Evolutionary conservation across 2,113 vertebrate species (phyloP), one percentile per base, ranked within the genome.

Genomic region (Xiphias gladius): DNA sequence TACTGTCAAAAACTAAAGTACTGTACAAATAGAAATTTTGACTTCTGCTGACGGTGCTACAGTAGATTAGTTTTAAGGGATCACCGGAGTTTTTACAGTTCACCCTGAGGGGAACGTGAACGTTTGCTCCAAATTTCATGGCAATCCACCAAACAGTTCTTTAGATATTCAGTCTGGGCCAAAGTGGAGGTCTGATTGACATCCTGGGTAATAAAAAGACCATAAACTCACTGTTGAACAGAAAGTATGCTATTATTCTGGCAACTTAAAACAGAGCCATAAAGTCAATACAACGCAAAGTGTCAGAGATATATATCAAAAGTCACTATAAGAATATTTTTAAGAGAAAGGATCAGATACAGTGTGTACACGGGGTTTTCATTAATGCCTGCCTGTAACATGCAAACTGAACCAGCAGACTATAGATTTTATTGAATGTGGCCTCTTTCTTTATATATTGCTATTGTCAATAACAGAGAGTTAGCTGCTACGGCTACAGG

Each of bases 71-170:
- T 4, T 37, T 61, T 52, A 35, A 76, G 48, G 48, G 68, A 70
- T 84, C 32, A 19, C 46, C 16, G 65, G 24, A 32, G 79, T 68
- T 80, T 85, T 80, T 22, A 52, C 66, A 59, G 62, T 72, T 79
- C 66, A 69, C 62, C 72, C 76, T 58, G 55, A 59, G 62, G 75
- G 79, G 71, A 22, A 59, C 39, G 54, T 73, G 59, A 79, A 67
- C 64, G 65, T 78, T n/a, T 17, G 46, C 41, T 52, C 32, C 41
- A 67, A 63, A 77, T 59, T 73, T 70, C 32, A 46, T 5, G 32
- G 30, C 68, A 80, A 54, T 80, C 52, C 76, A 80, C 80, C 68
- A 77, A 64, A 69, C 71, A 39, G 55, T 64, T 81, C 77, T 77
- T 78, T 35, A 66, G 59, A 69, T 80, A 66, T 76, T 80, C 41